Percentiles rank a stretch among this genome's conserved stretches.
These are phyloP conservation scores for Gadopsis marmoratus DNA, from an alignment of 2,797 vertebrate species.

Conservation along the genomic window DNA sequence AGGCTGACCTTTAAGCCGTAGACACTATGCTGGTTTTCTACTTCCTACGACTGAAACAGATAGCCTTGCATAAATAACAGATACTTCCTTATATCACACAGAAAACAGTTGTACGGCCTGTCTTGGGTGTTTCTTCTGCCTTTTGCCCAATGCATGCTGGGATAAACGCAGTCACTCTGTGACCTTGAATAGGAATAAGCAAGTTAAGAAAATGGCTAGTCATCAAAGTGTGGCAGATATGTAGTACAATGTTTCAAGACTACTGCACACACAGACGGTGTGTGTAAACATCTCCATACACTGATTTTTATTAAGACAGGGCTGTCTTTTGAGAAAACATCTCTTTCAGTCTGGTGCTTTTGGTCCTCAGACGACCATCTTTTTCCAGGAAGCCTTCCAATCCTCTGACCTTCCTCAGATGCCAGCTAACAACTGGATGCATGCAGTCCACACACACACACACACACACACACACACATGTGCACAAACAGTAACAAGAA, in stretches of 20 bases:
- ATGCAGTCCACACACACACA: slow-evolving; percentile 42
- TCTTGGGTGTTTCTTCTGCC: slow-evolving; percentile 36
- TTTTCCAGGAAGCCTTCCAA: slow-evolving; percentile 76
- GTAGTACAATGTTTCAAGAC: slow-evolving; percentile 11
- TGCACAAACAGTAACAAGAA: slow-evolving; percentile 54
- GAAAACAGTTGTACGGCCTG: not conserved
- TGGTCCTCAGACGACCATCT: slow-evolving; percentile 66
- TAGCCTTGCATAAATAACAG: slow-evolving; percentile 56
- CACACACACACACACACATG: slow-evolving; percentile 11
- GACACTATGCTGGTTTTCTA: slow-evolving; percentile 68
- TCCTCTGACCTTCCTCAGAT: slow-evolving; percentile 76
- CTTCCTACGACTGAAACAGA: slow-evolving; percentile 67
- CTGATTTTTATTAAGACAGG: slow-evolving; percentile 66
- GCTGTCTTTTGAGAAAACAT: slow-evolving; percentile 64
- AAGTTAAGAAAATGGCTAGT: slow-evolving; percentile 9
- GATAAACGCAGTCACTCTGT: slow-evolving; percentile 29
- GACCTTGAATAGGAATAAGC: slow-evolving; percentile 7
- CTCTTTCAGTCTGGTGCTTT: slow-evolving; percentile 80
- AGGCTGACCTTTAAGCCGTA: slow-evolving; percentile 48
- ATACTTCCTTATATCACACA: slow-evolving; percentile 11
- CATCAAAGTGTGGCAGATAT: slow-evolving; percentile 1
- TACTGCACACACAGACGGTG: slow-evolving; percentile 2
- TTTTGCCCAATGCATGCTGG: slow-evolving; percentile 44
- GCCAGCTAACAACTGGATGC: slow-evolving; percentile 75
- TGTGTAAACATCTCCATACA: not conserved